These are phyloP conservation scores for Scaptomyza hsui DNA, from an alignment of 1,140 invertebrate species.

Conservation along the genomic window DNA sequence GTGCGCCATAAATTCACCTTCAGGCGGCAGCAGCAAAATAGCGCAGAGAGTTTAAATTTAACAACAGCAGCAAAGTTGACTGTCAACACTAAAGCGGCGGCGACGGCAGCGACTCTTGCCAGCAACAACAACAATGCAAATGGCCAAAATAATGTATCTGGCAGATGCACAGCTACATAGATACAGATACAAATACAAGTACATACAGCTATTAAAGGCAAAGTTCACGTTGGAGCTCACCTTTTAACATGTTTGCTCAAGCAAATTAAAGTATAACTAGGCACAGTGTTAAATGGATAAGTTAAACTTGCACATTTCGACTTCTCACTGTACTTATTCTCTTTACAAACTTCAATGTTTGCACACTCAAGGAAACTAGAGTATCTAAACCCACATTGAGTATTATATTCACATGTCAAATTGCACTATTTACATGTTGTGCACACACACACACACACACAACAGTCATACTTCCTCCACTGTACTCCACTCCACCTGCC, in stretches of 20 bases:
- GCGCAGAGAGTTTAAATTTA: slow-evolving; percentile 77
- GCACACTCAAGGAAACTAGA: slow-evolving; percentile 5
- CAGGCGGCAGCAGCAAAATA: slow-evolving; percentile 67
- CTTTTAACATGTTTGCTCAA: neutral
- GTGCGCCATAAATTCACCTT: slow-evolving; percentile 82
- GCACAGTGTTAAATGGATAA: neutral
- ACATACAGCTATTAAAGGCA: slow-evolving; percentile 1
- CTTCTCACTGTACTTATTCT: no score
- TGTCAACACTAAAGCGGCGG: slow-evolving; percentile 40
- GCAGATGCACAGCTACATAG: slow-evolving; percentile 9
- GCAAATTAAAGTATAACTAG: neutral
- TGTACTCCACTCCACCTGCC: neutral
- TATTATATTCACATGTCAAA: neutral
- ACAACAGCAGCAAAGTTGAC: slow-evolving; percentile 63
- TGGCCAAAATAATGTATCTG: slow-evolving; percentile 25
- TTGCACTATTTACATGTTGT: slow-evolving; percentile 19
- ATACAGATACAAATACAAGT: slow-evolving; percentile 6
- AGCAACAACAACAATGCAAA: slow-evolving; percentile 41
- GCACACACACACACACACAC: neutral
- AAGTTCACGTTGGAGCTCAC: neutral
- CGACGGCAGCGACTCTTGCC: no score
- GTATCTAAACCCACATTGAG: neutral
- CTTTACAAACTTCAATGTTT: slow-evolving; percentile 10
- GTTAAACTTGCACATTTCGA: neutral
- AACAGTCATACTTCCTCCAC: neutral